Base-by-base conservation (phyloP, 2,113 vertebrate species). In the Capreolus pygargus region DNA sequence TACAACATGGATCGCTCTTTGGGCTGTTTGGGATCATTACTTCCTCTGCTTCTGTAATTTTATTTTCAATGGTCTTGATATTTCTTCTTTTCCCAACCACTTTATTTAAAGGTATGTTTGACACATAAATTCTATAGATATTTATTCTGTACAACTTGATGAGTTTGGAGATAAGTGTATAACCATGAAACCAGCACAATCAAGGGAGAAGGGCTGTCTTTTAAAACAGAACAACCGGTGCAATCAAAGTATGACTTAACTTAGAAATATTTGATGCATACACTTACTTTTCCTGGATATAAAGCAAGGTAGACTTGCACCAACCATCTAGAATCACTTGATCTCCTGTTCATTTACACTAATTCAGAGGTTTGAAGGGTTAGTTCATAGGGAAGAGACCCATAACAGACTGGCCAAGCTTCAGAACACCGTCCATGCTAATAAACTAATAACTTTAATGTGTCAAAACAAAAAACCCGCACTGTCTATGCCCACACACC, bases 31-130 rank as follows among this genome's bases (percentile, higher is more conserved):
- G 21, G 70, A 36, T 74, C 84, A 84, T 92, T 90, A 55, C 43
- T 83, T 97, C 39, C 43, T 95, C 61, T 87, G 79, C 83, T 67
- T 83, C 36, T 43, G 1, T 90, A 54, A 90, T 84, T 96, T 95
- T 67, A 67, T 58, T 92, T 94, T 87, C 50, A 52, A 70, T 4
- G 6, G 10, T 81, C 25, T 82, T 79, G 12, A 14, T 13, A 61
- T 90, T 67, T 94, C 47, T 86, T 76, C 14, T 3, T 28, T 12
- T 14, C 36, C 55, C 28, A 83, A n/a, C 52, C 45, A 82, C 60
- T 96, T 83, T 70, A n/a, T 36, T 88, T 78, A 83, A 45, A 83
- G 43, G 58, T 27, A 23, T 23, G 76, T n/a, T 30, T 88, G 61
- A 74, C 21, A 88, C 50, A 50, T 13, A 83, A 94, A 76, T 21